Base-by-base conservation (phyloP, 2,113 vertebrate species). In the Myiagra hebetior region DNA sequence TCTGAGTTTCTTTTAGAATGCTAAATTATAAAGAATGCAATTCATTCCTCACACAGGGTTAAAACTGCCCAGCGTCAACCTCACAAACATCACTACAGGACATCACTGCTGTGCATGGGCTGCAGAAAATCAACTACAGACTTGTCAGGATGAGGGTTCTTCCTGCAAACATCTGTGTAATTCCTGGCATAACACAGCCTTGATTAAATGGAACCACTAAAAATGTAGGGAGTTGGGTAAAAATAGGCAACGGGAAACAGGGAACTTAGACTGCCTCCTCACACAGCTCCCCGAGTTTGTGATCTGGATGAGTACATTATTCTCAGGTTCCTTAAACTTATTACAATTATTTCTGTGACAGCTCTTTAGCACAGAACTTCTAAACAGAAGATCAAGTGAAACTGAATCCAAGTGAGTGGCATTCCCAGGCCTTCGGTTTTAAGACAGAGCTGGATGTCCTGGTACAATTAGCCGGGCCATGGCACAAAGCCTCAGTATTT, bases 221-320 rank as follows among this genome's bases (percentile, higher is more conserved):
- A 74, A 50, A 74, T 2, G 2, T 7, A 65, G 27, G 11, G 30
- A 78, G 8, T 4, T 30, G 5, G 9, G 28, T 56, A 39, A 79
- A 85, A 76, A 57, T 2, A 57, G 20, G 41, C 81, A 69, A 10
- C 5, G 0, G 72, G 44, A 13, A 87, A 56, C 2, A 3, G 4
- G 11, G 17, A 59, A 68, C 27, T 33, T 27, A 9, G 1, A 56
- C 7, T 31, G 28, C 12, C 44, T 65, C 53, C 67, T 68, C 24
- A 13, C 2, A 56, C n/a, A 87, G 35, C 21, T 55, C 24, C 56
- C 11, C 0, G 0, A 62, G 23, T 39, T 33, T 0, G 0, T 42
- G 27, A 67, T 24, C 52, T 63, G 14, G 4, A 46, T 4, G 1
- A 75, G 8, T 30, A 44, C 10, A 2, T 52, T 27, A 15, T 16